These are phyloP conservation scores for Geococcyx californianus DNA, from an alignment of 2,113 vertebrate species.

Conservation along the genomic window DNA sequence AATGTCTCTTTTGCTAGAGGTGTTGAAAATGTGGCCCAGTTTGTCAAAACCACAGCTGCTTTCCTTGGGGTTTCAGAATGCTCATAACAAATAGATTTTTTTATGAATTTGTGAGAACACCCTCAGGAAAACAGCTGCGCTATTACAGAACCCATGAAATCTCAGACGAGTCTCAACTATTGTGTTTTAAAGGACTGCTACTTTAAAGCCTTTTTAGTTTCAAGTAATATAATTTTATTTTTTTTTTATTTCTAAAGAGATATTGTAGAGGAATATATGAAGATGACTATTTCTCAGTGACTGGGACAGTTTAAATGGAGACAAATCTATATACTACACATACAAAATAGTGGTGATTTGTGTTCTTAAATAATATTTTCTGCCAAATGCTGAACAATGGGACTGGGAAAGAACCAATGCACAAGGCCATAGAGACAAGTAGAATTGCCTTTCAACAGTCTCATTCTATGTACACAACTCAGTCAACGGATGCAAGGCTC, in stretches of 20 bases:
- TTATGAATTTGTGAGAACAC: constrained; percentile 76
- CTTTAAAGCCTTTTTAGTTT: constrained; percentile 50
- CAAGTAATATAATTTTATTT: not conserved
- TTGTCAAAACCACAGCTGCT: constrained; percentile 80
- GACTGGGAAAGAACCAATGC: not conserved
- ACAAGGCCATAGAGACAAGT: not conserved
- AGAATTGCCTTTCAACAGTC: not conserved
- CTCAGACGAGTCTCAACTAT: constrained; percentile 70
- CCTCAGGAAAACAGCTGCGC: constrained; percentile 81
- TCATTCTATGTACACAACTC: not conserved
- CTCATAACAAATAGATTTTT: constrained; percentile 73
- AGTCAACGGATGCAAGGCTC: not conserved
- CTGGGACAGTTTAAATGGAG: not conserved
- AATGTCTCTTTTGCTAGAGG: constrained; percentile 75
- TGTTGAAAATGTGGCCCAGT: constrained; percentile 79
- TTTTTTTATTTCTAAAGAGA: constrained; percentile 2
- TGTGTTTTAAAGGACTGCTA: constrained; percentile 74
- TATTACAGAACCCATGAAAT: constrained; percentile 76
- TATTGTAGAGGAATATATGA: not conserved
- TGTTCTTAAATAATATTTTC: not conserved
- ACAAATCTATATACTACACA: not conserved
- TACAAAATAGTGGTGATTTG: not conserved
- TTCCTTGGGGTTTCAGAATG: constrained; percentile 74
- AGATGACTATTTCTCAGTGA: not conserved
- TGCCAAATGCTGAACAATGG: not conserved